These are phyloP conservation scores for Albula glossodonta DNA, from an alignment of 2,113 vertebrate genomes.

Conservation along the genomic window DNA sequence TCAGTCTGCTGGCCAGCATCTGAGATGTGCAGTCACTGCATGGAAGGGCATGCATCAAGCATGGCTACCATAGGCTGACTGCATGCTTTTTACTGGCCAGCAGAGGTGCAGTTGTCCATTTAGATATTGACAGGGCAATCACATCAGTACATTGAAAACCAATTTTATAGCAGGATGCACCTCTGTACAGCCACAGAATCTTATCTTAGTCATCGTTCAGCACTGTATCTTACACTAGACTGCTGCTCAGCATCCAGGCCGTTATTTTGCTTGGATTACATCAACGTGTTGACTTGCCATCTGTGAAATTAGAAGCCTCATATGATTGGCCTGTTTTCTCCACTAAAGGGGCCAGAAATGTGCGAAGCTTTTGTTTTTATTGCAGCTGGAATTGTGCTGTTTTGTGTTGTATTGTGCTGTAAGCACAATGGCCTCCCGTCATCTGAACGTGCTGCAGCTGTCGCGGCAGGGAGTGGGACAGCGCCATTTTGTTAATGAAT, in stretches of 20 bases:
- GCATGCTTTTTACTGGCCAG: too few species aligned
- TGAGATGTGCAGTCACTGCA: too few species aligned
- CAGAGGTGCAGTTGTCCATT: too few species aligned
- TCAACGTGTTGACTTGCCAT: background rate
- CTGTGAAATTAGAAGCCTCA: background rate
- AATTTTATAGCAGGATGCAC: background rate
- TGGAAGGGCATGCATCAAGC: too few species aligned
- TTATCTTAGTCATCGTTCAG: background rate
- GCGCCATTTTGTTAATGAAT: background rate
- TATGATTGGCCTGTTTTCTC: background rate
- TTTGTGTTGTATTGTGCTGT: background rate
- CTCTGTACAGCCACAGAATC: background rate
- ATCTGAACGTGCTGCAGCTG: background rate
- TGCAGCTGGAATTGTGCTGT: background rate
- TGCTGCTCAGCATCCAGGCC: background rate
- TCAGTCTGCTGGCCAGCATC: too few species aligned
- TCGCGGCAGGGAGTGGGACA: background rate
- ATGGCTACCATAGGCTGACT: too few species aligned
- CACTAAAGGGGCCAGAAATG: background rate
- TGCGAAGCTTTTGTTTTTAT: background rate
- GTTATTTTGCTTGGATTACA: background rate
- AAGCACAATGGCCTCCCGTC: background rate
- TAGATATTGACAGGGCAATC: background rate
- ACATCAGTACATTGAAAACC: background rate
- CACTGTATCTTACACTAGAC: background rate